Conservation (phyloP, 2,888 invertebrate species). For the Plagodis dolabraria region DNA sequence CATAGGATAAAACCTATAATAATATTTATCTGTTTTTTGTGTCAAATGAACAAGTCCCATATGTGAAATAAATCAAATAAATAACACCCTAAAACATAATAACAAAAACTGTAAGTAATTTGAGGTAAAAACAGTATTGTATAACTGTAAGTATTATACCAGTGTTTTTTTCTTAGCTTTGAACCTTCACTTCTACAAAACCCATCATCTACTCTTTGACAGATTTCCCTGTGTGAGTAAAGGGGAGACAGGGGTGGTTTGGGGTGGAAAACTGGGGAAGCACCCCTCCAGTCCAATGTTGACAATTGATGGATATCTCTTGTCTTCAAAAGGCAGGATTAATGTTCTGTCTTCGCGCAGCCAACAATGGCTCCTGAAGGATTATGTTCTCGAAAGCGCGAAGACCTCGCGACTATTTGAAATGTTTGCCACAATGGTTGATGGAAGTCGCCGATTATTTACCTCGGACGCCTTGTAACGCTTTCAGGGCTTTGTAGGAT, state of each 20-base stretch:
- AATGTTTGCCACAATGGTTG: slow-evolving; percentile 29
- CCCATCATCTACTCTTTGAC: slow-evolving; percentile 60
- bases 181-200: slow-evolving; percentile 2
- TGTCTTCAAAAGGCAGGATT: slow-evolving; percentile 83
- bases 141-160: no score
- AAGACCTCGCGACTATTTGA: slow-evolving; percentile 37
- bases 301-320: slow-evolving; percentile 85
- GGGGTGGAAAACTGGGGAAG: slow-evolving; percentile 53
- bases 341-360: slow-evolving; percentile 68
- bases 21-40: no score
- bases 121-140: no score
- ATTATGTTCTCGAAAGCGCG: slow-evolving; percentile 51
- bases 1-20: no score
- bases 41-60: no score
- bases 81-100: no score
- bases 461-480: slow-evolving; percentile 36
- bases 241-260: slow-evolving; percentile 45
- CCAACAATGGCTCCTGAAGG: slow-evolving; percentile 68
- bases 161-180: neutral
- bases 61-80: no score
- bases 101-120: no score
- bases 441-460: slow-evolving; percentile 38
- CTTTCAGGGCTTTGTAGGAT: slow-evolving; percentile 33
- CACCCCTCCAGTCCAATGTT: slow-evolving; percentile 77
- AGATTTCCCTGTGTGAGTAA: slow-evolving; percentile 60